phyloP scores from a whole-genome alignment of 2,888 invertebrate species.

The Spialia ferax region DNA sequence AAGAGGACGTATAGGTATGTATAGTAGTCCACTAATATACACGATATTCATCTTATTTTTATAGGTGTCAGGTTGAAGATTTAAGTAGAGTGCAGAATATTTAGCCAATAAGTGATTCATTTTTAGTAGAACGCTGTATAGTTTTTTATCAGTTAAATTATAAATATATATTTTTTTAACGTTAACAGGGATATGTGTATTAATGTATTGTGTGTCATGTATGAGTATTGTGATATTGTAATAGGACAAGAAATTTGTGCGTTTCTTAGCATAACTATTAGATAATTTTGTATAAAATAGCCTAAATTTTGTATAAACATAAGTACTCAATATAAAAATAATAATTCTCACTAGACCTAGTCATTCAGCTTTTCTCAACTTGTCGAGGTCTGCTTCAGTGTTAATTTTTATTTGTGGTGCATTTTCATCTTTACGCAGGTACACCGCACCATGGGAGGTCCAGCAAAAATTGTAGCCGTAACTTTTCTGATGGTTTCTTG shows the following conservation, averaged over 20 bases:
- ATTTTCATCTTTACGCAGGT: constrained; percentile 2
- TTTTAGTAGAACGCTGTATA: too few relatives aligned
- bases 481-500: not conserved
- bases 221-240: too few relatives aligned
- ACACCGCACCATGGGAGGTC: not conserved
- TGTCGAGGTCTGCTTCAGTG: not conserved
- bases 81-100: not conserved
- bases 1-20: not conserved
- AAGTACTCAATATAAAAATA: too few relatives aligned
- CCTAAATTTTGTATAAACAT: too few relatives aligned
- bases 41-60: not conserved
- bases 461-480: not conserved
- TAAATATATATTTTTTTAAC: too few relatives aligned
- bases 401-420: constrained; percentile 3
- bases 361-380: not conserved
- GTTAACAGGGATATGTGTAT: too few relatives aligned
- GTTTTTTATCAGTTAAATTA: too few relatives aligned
- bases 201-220: too few relatives aligned
- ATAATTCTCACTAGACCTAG: not conserved
- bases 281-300: too few relatives aligned
- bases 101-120: too few relatives aligned
- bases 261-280: too few relatives aligned
- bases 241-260: too few relatives aligned
- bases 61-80: not conserved
- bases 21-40: not conserved